Percentiles rank a stretch among this genome's conserved stretches.
phyloP scores from a whole-genome alignment of 2,797 vertebrate genomes.

The Molossus molossus region DNA sequence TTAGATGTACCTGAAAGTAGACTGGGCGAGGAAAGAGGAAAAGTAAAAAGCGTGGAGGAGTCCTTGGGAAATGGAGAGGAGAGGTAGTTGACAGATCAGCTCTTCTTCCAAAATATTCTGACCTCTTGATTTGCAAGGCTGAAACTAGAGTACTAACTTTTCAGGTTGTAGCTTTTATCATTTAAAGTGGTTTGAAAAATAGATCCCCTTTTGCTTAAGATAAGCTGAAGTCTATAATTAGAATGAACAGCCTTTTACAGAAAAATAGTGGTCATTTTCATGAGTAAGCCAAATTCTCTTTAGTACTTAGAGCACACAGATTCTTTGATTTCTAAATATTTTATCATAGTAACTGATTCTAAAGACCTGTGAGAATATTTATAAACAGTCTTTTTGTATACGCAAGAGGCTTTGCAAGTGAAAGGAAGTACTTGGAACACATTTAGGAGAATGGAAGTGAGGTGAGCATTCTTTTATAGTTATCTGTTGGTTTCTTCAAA shows the following conservation, averaged over 20 bases:
- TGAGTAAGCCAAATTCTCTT: conserved; percentile 24
- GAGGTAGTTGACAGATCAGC: neutral
- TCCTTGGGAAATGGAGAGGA: neutral
- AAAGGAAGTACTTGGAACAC: neutral
- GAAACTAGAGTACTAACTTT: conserved; percentile 48
- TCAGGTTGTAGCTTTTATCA: neutral
- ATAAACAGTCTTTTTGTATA: conserved; percentile 44
- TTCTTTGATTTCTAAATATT: conserved; percentile 2
- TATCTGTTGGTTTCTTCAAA: neutral
- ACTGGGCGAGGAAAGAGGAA: neutral
- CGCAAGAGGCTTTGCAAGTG: conserved; percentile 11
- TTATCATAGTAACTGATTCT: conserved; percentile 49
- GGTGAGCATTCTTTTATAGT: conserved; percentile 29
- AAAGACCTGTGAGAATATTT: neutral
- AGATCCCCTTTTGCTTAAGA: conserved; percentile 24
- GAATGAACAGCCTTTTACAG: conserved; percentile 7
- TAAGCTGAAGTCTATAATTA: neutral
- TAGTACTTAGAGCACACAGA: neutral
- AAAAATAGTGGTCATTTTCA: conserved; percentile 59
- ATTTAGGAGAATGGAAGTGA: conserved; percentile 34
- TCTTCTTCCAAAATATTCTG: conserved; percentile 23
- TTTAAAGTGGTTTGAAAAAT: conserved; percentile 59
- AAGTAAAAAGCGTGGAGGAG: neutral
- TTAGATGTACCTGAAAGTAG: conserved; percentile 27
- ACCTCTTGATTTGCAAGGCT: conserved; percentile 49